These are phyloP conservation scores for Apocheima hispidaria DNA, from an alignment of 2,888 invertebrate genomes.

Conservation along the genomic window DNA sequence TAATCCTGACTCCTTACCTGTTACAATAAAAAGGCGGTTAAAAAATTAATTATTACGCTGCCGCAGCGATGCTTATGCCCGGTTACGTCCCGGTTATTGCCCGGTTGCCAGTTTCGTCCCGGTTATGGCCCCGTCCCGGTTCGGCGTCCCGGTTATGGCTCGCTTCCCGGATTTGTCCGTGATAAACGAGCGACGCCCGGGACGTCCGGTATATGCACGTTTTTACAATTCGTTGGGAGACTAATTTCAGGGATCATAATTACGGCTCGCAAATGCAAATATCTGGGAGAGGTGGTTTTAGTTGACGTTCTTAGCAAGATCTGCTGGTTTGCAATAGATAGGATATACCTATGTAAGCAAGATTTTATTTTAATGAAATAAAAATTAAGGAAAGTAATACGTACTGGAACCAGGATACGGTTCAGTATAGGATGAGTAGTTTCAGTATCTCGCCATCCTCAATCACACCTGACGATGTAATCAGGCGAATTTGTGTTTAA, in stretches of 20 bases:
- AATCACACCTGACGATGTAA: too few species aligned
- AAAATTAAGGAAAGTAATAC: too few species aligned
- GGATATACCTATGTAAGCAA: too few species aligned
- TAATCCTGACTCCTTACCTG: conserved; percentile 41
- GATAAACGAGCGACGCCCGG: conserved; percentile 46
- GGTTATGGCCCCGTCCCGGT: conserved; percentile 53
- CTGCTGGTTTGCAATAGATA: too few species aligned
- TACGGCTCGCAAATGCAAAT: conserved; percentile 25
- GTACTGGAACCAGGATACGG: too few species aligned
- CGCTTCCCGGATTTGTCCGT: conserved; percentile 54
- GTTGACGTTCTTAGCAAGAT: neutral
- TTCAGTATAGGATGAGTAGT: too few species aligned
- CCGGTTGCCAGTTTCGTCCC: conserved; percentile 35
- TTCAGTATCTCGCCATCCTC: too few species aligned
- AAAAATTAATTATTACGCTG: conserved; percentile 45
- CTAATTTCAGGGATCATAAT: conserved; percentile 41
- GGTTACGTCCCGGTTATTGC: conserved; percentile 56
- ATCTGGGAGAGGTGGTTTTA: neutral
- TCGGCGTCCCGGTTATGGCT: conserved; percentile 59
- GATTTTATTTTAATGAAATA: too few species aligned
- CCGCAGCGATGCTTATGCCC: conserved; percentile 57
- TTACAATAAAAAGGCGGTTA: conserved; percentile 43
- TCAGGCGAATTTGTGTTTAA: too few species aligned
- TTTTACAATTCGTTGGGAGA: conserved; percentile 62
- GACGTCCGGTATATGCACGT: conserved; percentile 57